Base-by-base conservation (phyloP, 2,797 vertebrate genomes). In the Tarsius wallacei region DNA sequence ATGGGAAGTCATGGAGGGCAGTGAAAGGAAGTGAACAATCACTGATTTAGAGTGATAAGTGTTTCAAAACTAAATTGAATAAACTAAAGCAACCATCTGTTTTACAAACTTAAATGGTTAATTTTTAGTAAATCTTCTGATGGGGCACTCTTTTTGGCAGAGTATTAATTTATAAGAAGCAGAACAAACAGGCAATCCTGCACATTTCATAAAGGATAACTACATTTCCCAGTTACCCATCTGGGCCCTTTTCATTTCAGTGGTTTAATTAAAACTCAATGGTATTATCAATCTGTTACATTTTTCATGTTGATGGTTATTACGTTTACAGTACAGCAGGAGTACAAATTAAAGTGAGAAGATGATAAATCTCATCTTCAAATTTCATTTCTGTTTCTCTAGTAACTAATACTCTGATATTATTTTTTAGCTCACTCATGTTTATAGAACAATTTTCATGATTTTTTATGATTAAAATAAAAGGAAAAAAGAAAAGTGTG, bases 221-320 rank as follows among this genome's bases (percentile, higher is more conserved):
- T 98, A 97, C 98, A 98, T 98, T 99, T 98, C 98, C 98, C 98
- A 98, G 98, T 98, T 98, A 98, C 98, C 98, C 98, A 99, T 99
- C 98, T 99, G 99, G 98, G 98, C 96, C 98, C 95, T 99, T 99
- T 99, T 98, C 99, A 99, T 98, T 99, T 99, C 98, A 99, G 98
- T 98, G 96, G 98, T 99, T 99, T 99, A 99, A 99, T 99, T 99
- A 99, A 99, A 99, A 98, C 98, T 99, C 99, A 99, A 98, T 99
- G 98, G 98, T 98, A 99, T 99, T 99, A 99, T 98, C 98, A 99
- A 99, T 99, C 99, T 99, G 99, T 98, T 99, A 98, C 98, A 99
- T 99, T 99, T 99, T 99, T 99, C 98, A 99, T 99, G 98, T 98
- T 99, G 99, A 99, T 98, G 97, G 98, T 99, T 99, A 99, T 99